A percentile compares a stretch with the other conserved stretches of the same genome.
Evolutionary conservation across 2,797 vertebrate species (phyloP).

Genomic region (Craterocephalus amniculus): DNA sequence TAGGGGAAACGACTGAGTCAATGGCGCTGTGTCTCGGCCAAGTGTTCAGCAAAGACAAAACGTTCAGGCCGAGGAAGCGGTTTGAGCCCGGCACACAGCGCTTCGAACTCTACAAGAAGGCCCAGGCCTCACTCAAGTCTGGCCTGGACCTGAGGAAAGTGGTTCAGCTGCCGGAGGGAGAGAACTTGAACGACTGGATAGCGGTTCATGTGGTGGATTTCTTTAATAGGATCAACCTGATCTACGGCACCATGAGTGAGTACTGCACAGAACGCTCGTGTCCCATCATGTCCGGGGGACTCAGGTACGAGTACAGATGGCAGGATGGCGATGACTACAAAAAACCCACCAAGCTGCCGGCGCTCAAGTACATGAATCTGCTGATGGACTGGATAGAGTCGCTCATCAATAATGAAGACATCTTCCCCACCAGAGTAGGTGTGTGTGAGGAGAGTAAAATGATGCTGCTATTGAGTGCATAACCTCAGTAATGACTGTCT

Average conservation of each 20-base stretch:
- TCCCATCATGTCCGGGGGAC: constrained; percentile 96
- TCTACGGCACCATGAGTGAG: constrained; percentile 97
- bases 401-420: constrained; percentile 95
- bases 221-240: constrained; percentile 98
- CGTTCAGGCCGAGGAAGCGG: constrained; percentile 93
- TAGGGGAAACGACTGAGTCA: constrained; percentile 56
- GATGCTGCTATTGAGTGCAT: constrained; percentile 21
- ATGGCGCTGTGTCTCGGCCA: constrained; percentile 98
- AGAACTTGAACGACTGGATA: constrained; percentile 95
- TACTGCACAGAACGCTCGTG: constrained; percentile 93
- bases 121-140: constrained; percentile 96
- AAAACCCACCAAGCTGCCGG: constrained; percentile 94
- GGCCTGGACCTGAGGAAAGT: constrained; percentile 95
- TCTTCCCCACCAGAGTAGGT: constrained; percentile 94
- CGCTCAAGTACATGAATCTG: constrained; percentile 95
- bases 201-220: constrained; percentile 98
- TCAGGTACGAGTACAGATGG: constrained; percentile 97
- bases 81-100: constrained; percentile 97
- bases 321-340: constrained; percentile 94
- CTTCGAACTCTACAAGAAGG: constrained; percentile 98
- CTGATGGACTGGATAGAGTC: constrained; percentile 99
- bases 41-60: constrained; percentile 99
- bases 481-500: constrained; percentile 21
- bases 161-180: constrained; percentile 92
- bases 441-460: constrained; percentile 62